phyloP scores from a whole-genome alignment of 2,888 invertebrate species.

The Synergus itoensis region DNA sequence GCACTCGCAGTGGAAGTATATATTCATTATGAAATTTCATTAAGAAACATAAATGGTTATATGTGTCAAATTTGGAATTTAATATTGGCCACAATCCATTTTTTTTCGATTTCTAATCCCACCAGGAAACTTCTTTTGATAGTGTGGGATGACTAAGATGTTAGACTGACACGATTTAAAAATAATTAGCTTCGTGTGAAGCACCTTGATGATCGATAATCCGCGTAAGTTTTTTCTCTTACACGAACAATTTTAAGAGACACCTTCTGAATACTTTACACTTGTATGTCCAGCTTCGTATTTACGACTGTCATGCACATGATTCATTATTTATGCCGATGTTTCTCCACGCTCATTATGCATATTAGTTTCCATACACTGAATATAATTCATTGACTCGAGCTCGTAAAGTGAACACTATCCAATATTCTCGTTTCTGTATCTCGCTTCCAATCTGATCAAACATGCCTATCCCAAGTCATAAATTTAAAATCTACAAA shows the following conservation, averaged over 20 bases:
- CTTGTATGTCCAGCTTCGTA: background rate
- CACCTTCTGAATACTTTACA: background rate
- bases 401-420: slow-evolving; percentile 21
- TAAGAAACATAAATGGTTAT: background rate
- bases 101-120: too few relatives aligned
- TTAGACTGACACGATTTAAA: too few relatives aligned
- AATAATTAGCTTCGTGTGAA: too few relatives aligned
- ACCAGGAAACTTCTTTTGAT: too few relatives aligned
- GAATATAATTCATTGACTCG: slow-evolving; percentile 36
- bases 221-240: background rate
- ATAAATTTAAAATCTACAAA: background rate
- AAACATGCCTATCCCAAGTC: slow-evolving; percentile 6
- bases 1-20: slow-evolving; percentile 21
- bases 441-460: slow-evolving; percentile 30
- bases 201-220: too few relatives aligned
- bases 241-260: background rate
- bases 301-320: slow-evolving; percentile 9
- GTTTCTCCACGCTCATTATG: slow-evolving; percentile 25
- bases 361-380: slow-evolving; percentile 33
- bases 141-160: too few relatives aligned
- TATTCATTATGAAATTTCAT: slow-evolving; percentile 31
- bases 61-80: background rate
- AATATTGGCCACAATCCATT: background rate
- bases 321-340: slow-evolving; percentile 28
- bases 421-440: slow-evolving; percentile 37